phyloP scores from a whole-genome alignment of 2,113 vertebrate species.

The Coryphaenoides rupestris region DNA sequence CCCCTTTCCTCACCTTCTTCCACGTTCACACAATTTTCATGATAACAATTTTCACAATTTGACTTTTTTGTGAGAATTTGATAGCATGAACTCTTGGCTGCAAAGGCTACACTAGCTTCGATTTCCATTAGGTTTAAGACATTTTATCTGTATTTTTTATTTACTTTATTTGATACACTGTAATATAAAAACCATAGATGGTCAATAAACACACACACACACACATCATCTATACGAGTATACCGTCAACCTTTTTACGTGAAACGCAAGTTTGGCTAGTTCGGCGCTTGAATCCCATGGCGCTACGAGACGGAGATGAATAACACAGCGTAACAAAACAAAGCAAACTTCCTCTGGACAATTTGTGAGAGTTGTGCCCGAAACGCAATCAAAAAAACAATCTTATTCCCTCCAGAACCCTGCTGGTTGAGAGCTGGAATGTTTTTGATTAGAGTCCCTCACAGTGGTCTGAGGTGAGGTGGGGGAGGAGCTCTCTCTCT shows the following conservation, averaged over 20 bases:
- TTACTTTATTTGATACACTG: too few relatives aligned
- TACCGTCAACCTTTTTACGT: too few relatives aligned
- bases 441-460: constrained; percentile 57
- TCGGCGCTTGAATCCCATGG: constrained; percentile 24
- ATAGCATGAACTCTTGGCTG: too few relatives aligned
- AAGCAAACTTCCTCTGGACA: constrained; percentile 39
- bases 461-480: constrained; percentile 31
- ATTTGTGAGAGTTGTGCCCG: constrained; percentile 44
- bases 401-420: constrained; percentile 31
- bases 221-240: too few relatives aligned
- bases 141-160: too few relatives aligned
- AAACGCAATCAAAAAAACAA: constrained; percentile 36
- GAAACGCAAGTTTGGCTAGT: background rate
- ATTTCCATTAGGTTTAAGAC: too few relatives aligned
- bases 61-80: background rate
- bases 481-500: constrained; percentile 1
- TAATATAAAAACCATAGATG: too few relatives aligned
- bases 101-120: too few relatives aligned
- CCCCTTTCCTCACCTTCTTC: too few relatives aligned
- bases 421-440: constrained; percentile 36
- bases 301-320: background rate
- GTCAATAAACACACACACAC: too few relatives aligned
- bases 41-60: background rate
- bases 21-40: background rate
- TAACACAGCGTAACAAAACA: too few relatives aligned